Percentiles rank a stretch among this genome's conserved stretches.
Evolutionary conservation across 2,888 invertebrate species (phyloP).

Genomic region (Pemphredon lugubris): DNA sequence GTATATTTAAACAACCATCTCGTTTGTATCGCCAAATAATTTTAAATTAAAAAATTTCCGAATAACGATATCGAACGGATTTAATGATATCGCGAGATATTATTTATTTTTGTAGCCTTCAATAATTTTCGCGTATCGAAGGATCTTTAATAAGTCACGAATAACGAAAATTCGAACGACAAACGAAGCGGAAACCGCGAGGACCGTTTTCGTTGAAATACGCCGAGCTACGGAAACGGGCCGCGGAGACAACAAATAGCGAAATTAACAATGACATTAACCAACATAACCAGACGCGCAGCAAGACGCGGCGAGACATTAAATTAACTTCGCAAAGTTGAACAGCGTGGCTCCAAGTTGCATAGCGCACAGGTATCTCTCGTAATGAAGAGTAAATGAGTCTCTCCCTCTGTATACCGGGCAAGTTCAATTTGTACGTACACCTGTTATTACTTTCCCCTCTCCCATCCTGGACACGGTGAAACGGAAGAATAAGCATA

Average conservation of each 20-base stretch:
- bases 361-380: slow-evolving; percentile 7
- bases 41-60: too few species aligned
- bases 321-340: slow-evolving; percentile 42
- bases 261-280: slow-evolving; percentile 36
- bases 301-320: slow-evolving; percentile 18
- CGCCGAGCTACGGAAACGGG: background rate
- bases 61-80: too few species aligned
- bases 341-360: slow-evolving; percentile 15
- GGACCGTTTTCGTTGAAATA: background rate
- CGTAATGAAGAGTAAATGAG: slow-evolving; percentile 48
- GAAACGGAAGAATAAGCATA: slow-evolving; percentile 23
- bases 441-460: slow-evolving; percentile 30
- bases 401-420: background rate
- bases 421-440: slow-evolving; percentile 44
- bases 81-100: too few species aligned
- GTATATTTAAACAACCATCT: too few species aligned
- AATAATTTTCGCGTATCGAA: too few species aligned
- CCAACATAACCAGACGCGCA: slow-evolving; percentile 17
- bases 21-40: too few species aligned
- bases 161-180: too few species aligned
- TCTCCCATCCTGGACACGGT: background rate
- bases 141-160: too few species aligned
- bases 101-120: too few species aligned
- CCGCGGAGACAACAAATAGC: background rate
- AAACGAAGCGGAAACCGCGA: background rate